Percentiles rank a stretch among this genome's conserved stretches.
Conservation (phyloP, 2,797 vertebrate genomes). For the Gymnocypris eckloni region DNA sequence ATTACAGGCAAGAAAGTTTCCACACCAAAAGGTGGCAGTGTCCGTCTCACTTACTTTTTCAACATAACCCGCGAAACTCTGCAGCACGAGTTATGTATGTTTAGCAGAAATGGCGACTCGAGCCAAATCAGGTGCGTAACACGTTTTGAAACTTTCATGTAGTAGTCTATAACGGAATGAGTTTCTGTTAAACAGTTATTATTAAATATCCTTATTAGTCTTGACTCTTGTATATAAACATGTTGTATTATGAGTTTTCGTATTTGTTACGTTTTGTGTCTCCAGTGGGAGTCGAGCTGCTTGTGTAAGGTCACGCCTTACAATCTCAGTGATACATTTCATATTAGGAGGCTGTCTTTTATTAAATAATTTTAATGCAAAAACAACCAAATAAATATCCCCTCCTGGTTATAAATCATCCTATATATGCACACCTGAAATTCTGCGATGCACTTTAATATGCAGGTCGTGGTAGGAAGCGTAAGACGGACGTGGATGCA, state of each 20-base stretch:
- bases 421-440: background rate
- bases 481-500: constrained; percentile 19
- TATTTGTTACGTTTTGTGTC: no score
- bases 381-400: background rate
- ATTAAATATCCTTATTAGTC: background rate
- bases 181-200: background rate
- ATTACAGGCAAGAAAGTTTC: background rate
- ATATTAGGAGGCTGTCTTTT: background rate
- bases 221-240: background rate
- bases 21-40: constrained; percentile 28
- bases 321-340: background rate
- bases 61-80: background rate
- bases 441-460: background rate
- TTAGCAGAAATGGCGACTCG: background rate
- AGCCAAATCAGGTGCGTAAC: constrained; percentile 10
- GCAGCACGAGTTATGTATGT: no score
- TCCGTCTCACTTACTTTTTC: background rate
- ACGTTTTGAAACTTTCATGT: background rate
- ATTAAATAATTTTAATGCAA: background rate
- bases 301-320: background rate
- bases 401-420: background rate
- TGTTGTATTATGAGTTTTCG: background rate
- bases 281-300: background rate
- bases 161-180: background rate
- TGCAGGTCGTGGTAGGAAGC: constrained; percentile 45